phyloP scores from a whole-genome alignment of 2,113 vertebrate genomes.

The Raja brachyura region DNA sequence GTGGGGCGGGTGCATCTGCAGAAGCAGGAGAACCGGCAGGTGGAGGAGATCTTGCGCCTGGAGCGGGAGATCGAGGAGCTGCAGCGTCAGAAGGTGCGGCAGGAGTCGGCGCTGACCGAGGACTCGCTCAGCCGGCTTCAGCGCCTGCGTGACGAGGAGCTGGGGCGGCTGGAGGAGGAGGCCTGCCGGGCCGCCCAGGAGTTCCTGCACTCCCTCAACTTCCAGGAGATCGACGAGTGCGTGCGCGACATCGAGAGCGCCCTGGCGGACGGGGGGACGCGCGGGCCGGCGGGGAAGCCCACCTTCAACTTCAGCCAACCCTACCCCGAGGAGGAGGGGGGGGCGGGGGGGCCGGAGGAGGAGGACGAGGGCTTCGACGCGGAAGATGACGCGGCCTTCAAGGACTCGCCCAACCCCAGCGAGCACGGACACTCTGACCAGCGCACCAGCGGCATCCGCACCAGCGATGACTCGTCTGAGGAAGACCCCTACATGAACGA shows the following conservation, averaged over 20 bases:
- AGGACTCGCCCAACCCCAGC: slow-evolving; percentile 92
- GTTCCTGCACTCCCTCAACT: slow-evolving; percentile 91
- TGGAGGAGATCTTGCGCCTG: slow-evolving; percentile 90
- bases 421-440: slow-evolving; percentile 93
- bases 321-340: slow-evolving; percentile 74
- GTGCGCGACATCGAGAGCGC: slow-evolving; percentile 88
- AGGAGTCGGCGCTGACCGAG: slow-evolving; percentile 83
- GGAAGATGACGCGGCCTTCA: slow-evolving; percentile 82
- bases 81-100: slow-evolving; percentile 82
- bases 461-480: slow-evolving; percentile 91
- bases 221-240: slow-evolving; percentile 92
- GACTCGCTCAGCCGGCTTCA: slow-evolving; percentile 78
- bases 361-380: slow-evolving; percentile 87
- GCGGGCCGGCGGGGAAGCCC: slow-evolving; percentile 51
- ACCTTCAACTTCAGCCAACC: slow-evolving; percentile 73
- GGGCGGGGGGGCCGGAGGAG: slow-evolving; percentile 41
- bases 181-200: slow-evolving; percentile 88
- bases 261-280: no score
- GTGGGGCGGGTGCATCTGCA: slow-evolving; percentile 51
- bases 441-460: slow-evolving; percentile 89
- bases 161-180: slow-evolving; percentile 80
- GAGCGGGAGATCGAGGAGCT: slow-evolving; percentile 89
- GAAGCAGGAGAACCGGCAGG: slow-evolving; percentile 69
- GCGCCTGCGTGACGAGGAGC: slow-evolving; percentile 79
- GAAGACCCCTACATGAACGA: slow-evolving; percentile 96